Evolutionary conservation across 2,113 vertebrate species (phyloP).

Genomic region (Erpornis zantholeuca): DNA sequence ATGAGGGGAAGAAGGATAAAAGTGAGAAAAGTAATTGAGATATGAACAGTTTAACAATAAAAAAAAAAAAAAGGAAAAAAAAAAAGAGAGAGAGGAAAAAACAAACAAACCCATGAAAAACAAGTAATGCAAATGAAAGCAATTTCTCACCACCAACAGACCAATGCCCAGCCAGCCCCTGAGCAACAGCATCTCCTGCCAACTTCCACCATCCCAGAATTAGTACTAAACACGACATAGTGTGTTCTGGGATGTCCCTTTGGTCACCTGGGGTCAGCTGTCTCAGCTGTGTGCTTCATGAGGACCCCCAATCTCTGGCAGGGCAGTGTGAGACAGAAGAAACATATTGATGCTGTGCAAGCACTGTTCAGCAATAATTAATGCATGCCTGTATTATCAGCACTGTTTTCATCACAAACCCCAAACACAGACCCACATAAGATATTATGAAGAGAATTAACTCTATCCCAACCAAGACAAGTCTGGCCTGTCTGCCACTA

Average conservation of each 20-base stretch:
- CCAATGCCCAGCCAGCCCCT: background rate
- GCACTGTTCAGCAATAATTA: background rate
- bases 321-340: background rate
- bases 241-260: background rate
- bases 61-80: background rate
- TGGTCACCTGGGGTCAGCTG: background rate
- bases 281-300: background rate
- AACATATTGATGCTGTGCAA: background rate
- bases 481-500: background rate
- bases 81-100: background rate
- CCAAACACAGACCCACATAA: background rate
- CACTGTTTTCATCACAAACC: background rate
- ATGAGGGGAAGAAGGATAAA: background rate
- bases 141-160: background rate
- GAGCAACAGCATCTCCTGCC: fast-evolving
- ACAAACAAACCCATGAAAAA: background rate
- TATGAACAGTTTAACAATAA: background rate
- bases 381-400: background rate
- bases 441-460: background rate
- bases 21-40: background rate
- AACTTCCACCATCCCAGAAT: background rate
- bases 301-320: background rate
- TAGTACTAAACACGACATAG: background rate
- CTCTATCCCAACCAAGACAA: background rate
- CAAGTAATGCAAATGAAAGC: background rate